Conservation (phyloP, 1,140 invertebrate species). For the Brachionus koreanus region DNA sequence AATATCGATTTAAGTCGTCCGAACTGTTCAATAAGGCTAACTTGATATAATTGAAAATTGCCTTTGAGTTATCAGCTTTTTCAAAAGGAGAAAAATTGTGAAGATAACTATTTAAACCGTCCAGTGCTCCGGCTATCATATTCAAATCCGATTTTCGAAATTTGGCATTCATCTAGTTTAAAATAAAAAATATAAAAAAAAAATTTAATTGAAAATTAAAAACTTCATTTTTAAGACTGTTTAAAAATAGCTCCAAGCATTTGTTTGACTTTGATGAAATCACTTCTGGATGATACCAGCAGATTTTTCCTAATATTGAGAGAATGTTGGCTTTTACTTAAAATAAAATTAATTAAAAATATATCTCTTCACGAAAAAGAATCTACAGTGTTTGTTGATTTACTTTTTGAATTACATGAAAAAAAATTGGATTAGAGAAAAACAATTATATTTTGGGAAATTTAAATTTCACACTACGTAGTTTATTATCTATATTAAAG, state of each 20-base stretch:
- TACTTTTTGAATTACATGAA: too few species aligned
- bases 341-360: constrained; percentile 46
- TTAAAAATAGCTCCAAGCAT: constrained; percentile 50
- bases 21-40: constrained; percentile 50
- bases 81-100: constrained; percentile 52
- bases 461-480: too few species aligned
- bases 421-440: too few species aligned
- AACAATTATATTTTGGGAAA: too few species aligned
- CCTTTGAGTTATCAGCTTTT: constrained; percentile 46
- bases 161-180: constrained; percentile 52
- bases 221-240: constrained; percentile 53
- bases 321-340: constrained; percentile 54
- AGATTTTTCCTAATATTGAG: constrained; percentile 53
- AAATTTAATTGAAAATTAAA: constrained; percentile 11
- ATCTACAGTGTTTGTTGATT: too few species aligned
- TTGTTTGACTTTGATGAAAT: constrained; percentile 51
- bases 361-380: too few species aligned
- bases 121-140: constrained; percentile 55
- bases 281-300: constrained; percentile 53
- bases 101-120: constrained; percentile 53
- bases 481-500: too few species aligned
- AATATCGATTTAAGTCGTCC: constrained; percentile 50
- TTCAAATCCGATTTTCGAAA: constrained; percentile 53
- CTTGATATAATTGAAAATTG: constrained; percentile 53
- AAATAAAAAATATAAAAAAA: constrained; percentile 37